Base-by-base conservation (phyloP, 2,797 vertebrate species). In the Rhyacichthys aspro region DNA sequence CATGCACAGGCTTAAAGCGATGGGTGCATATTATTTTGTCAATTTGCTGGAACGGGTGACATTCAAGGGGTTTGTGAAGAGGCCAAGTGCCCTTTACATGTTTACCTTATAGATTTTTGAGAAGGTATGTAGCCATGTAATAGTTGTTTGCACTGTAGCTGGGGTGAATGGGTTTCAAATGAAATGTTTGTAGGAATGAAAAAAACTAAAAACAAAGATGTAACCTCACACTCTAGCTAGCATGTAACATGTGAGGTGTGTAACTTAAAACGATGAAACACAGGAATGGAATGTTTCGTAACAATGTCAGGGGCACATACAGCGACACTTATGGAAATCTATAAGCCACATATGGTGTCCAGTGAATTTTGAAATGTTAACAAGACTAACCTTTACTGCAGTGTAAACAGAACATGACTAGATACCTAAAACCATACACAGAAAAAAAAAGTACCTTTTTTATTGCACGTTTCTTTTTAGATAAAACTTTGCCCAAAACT, bases 11-110 rank as follows among this genome's bases (percentile, higher is more conserved):
- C 92, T 91, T 92, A 76, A 93, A 43, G 95, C 92, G 90, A 95
- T 90, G 94, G 94, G 94, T 96, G 93, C 93, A 94, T 94, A 96
- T 96, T 96, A 96, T 95, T 97, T 95, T 95, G 96, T 97, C 95
- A 96, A 94, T 96, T 92, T 85, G 70, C 83, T 90, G 90, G 88
- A 94, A 94, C 86, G 92, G 91, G 93, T 89, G 93, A 90, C 90
- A 88, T 93, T 93, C 91, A 91, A 39, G 89, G 86, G 89, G 86
- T 87, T 84, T 80, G 74, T 59, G 62, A 73, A 76, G 86, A 90
- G 75, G 76, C 70, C 71, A 71, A 63, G 79, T 83, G 75, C 76
- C 74, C 77, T 90, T 83, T 87, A 82, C 48, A 65, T 19, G 47
- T 79, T 12, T 88, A 85, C 66, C 68, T 76, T 62, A 70, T 85